Evolutionary conservation across 1,140 invertebrate species (phyloP), one percentile per base, ranked within the genome.

Genomic region (Acromyrmex echinatior): DNA sequence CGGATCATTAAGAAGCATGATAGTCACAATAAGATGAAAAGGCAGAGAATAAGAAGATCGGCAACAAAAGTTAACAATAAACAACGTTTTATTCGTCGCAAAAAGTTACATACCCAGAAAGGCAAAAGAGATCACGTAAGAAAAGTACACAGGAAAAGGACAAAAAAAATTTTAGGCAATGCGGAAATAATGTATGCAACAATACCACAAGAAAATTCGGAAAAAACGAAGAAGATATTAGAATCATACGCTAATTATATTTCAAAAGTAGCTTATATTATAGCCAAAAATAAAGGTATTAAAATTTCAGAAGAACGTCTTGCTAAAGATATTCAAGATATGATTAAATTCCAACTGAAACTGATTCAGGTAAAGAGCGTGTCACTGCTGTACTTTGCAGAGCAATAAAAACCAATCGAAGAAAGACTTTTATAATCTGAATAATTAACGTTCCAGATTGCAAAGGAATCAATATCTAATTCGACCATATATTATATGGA

Each of bases 281-380:
- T 89, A 68, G 49, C 80, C 7, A 62, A 58, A 18, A 66, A 3
- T 1, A 86, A 45, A 74, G 73, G 45, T 25, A 49, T 62, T 3
- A 14, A 73, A 12, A 35, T 86, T 21, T 3, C 80, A 6, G 0
- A 28, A 6, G 39, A 88, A n/a, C 45, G 25, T 14, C 25, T 89
- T 18, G 2, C 53, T 16, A 39, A 85, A 56, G 80, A 78, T 60
- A 3, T 88, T 1, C 7, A 71, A 1, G 74, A 86, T 39, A 45
- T 89, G 12, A 5, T 88, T 6, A 1, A 86, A 1, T 89, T 89
- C 3, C 21, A 49, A 58, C 0, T 86, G 3, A 74, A 68, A 49
- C 3, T 89, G 35, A 51, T 5, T 6, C 31, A 84, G 12, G 87
- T 88, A 35, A 78, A n/a, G 16, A 28, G 25, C 6, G 9, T 3